These are phyloP conservation scores for Arenaria interpres DNA, from an alignment of 2,113 vertebrate species.

Conservation along the genomic window DNA sequence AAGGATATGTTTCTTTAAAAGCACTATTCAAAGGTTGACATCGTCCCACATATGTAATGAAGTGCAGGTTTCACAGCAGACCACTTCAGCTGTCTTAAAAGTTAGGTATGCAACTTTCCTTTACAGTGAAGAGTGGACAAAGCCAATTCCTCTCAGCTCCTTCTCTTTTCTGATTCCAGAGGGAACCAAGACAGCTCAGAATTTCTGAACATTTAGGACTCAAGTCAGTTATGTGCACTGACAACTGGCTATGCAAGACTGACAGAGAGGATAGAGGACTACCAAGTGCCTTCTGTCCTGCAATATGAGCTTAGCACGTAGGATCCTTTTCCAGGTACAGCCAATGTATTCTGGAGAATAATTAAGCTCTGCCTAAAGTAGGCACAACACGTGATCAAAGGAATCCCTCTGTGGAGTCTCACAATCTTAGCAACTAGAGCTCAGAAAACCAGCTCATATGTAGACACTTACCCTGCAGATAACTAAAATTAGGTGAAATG, in stretches of 20 bases:
- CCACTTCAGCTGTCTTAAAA: background rate
- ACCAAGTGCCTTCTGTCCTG: background rate
- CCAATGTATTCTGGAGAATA: background rate
- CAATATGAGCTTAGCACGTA: accelerated
- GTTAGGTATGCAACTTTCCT: background rate
- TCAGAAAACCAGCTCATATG: background rate
- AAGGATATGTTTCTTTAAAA: background rate
- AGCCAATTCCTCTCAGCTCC: background rate
- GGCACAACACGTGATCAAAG: background rate
- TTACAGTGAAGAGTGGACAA: background rate
- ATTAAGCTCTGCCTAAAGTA: background rate
- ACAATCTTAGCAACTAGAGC: background rate
- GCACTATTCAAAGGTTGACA: background rate
- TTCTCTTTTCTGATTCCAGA: background rate
- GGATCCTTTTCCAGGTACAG: background rate
- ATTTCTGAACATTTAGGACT: background rate
- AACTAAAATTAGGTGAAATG: background rate
- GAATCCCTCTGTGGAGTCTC: background rate
- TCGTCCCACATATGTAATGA: background rate
- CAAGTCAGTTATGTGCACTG: background rate
- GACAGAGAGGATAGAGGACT: background rate
- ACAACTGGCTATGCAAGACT: background rate
- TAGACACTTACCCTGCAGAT: background rate
- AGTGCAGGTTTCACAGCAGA: background rate
- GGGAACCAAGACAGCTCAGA: background rate